Percentiles rank a stretch among this genome's conserved stretches.
These are phyloP conservation scores for Pangasius krempfi DNA, from an alignment of 2,797 vertebrate species.

Conservation along the genomic window DNA sequence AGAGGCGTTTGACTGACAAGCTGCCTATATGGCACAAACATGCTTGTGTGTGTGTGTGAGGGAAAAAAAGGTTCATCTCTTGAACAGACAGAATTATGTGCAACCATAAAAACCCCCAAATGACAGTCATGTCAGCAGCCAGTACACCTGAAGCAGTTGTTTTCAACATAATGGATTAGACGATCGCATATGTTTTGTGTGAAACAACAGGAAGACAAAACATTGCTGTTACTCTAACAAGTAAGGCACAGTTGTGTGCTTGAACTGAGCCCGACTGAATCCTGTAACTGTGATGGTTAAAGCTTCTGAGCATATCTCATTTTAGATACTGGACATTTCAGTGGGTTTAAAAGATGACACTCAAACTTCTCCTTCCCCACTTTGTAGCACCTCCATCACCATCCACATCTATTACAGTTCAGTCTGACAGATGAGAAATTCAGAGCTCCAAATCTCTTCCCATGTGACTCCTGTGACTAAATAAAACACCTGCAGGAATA, in stretches of 20 bases:
- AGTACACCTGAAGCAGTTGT: not conserved
- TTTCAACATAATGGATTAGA: not conserved
- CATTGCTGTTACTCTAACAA: not conserved
- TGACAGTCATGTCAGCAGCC: not conserved
- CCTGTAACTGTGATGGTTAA: not conserved
- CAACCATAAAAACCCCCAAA: not conserved
- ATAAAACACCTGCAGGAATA: not conserved
- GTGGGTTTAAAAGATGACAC: not conserved
- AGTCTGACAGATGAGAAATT: not conserved
- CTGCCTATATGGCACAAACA: too few species aligned
- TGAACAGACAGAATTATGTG: not conserved
- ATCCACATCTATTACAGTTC: not conserved
- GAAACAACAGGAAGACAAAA: not conserved
- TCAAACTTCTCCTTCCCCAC: not conserved
- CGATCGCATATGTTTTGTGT: not conserved
- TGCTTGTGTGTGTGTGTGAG: not conserved
- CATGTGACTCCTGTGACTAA: not conserved
- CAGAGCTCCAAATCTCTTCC: not conserved
- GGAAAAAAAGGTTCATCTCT: not conserved
- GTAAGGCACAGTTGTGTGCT: not conserved
- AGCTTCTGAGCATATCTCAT: not conserved
- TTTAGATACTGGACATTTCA: not conserved
- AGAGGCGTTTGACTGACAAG: not conserved
- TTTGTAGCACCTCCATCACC: not conserved
- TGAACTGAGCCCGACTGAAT: not conserved